Evolutionary conservation across 2,113 vertebrate species (phyloP).

Genomic region (Scartelaos histophorus): DNA sequence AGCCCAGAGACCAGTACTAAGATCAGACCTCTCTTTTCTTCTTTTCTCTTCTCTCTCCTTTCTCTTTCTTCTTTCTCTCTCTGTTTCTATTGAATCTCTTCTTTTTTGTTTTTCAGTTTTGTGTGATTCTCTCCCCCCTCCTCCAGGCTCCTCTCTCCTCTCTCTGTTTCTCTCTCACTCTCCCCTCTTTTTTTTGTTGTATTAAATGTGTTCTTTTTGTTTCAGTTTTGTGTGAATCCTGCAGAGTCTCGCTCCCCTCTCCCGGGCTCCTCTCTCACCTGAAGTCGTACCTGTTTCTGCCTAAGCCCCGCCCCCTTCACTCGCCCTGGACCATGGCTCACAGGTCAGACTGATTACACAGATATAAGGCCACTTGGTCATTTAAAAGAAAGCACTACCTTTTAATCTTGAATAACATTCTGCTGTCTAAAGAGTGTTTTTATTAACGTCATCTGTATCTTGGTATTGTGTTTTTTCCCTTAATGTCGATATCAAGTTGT

Average conservation of each 20-base stretch:
- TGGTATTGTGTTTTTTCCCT: too few relatives aligned
- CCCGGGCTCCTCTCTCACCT: constrained; percentile 62
- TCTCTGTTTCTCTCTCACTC: too few relatives aligned
- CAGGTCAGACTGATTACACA: neutral
- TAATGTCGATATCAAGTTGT: too few relatives aligned
- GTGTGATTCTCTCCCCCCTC: constrained; percentile 43
- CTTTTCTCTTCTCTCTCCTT: too few relatives aligned
- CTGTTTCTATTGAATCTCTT: constrained; percentile 30
- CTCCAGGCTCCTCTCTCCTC: constrained; percentile 52
- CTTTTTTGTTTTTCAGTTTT: neutral
- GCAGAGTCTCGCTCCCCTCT: constrained; percentile 53
- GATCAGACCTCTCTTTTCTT: too few relatives aligned
- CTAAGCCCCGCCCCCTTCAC: neutral
- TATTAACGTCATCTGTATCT: too few relatives aligned
- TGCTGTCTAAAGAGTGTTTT: too few relatives aligned
- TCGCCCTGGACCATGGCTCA: neutral
- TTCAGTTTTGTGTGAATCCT: constrained; percentile 37
- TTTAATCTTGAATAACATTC: too few relatives aligned
- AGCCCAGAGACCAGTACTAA: neutral
- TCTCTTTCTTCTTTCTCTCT: neutral
- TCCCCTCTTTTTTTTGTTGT: neutral
- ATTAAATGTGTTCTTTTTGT: neutral
- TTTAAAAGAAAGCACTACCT: too few relatives aligned
- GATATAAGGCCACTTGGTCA: too few relatives aligned
- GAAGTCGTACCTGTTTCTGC: constrained; percentile 58